Conservation (phyloP, 2,888 invertebrate species). For the Papilio protenor region DNA sequence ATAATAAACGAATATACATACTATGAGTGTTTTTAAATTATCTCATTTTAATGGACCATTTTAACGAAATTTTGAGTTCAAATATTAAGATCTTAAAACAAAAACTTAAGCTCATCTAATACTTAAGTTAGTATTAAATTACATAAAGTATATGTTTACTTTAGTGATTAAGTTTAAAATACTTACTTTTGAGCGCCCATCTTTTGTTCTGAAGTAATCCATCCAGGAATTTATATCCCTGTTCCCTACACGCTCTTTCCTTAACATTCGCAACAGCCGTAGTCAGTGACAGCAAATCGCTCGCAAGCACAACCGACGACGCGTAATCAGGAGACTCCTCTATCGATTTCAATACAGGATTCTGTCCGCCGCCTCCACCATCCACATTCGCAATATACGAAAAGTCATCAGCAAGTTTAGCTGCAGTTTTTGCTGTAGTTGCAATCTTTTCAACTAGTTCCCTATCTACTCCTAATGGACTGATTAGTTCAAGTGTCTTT, state of each 20-base stretch:
- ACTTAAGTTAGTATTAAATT: background rate
- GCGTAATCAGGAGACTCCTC: slow-evolving; percentile 80
- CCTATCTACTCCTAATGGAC: slow-evolving; percentile 59
- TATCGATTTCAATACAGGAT: slow-evolving; percentile 61
- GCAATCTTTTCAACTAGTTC: slow-evolving; percentile 64
- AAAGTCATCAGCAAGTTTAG: slow-evolving; percentile 42
- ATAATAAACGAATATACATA: background rate
- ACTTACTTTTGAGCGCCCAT: slow-evolving; percentile 85
- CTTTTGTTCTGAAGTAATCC: slow-evolving; percentile 78
- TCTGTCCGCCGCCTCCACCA: slow-evolving; percentile 51
- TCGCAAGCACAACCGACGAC: slow-evolving; percentile 77
- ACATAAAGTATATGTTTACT: background rate
- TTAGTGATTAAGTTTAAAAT: slow-evolving; percentile 16
- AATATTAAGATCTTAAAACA: background rate
- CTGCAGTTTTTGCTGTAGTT: slow-evolving; percentile 54
- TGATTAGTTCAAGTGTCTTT: slow-evolving; percentile 56
- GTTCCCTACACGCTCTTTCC: slow-evolving; percentile 77
- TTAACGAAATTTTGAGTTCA: background rate
- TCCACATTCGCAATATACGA: slow-evolving; percentile 60
- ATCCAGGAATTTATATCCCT: slow-evolving; percentile 77
- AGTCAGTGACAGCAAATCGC: slow-evolving; percentile 78
- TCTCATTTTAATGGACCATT: background rate
- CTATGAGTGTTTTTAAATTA: background rate
- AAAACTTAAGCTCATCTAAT: background rate
- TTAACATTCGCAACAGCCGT: slow-evolving; percentile 78